Evolutionary conservation across 1,140 invertebrate genomes (phyloP).

Genomic region (Rhyzopertha dominica): DNA sequence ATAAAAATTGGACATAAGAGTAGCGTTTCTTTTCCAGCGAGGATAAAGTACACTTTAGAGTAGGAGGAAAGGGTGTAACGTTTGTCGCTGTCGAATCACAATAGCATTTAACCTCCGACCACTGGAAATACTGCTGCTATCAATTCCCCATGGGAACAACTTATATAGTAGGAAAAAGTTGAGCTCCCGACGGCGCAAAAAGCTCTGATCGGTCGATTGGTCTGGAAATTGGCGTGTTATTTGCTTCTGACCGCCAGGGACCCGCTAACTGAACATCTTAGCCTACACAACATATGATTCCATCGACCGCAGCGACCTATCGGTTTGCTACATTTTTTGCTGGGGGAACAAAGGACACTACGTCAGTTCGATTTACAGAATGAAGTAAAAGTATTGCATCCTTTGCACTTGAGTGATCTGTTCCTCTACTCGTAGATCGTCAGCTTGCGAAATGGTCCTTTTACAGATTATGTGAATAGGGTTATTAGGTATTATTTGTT

Average conservation of each 20-base stretch:
- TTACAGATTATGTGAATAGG: no score
- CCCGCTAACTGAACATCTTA: conserved; percentile 13
- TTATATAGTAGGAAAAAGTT: conserved; percentile 37
- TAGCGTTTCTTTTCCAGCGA: conserved; percentile 1
- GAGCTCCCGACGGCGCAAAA: conserved; percentile 29
- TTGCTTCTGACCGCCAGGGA: conserved; percentile 31
- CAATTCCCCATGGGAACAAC: conserved; percentile 37
- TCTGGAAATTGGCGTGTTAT: conserved; percentile 37
- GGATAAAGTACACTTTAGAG: not conserved
- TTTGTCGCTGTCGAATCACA: conserved; percentile 29
- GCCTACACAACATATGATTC: conserved; percentile 6
- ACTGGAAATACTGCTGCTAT: conserved; percentile 34
- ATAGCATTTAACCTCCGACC: conserved; percentile 37
- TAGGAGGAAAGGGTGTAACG: conserved; percentile 17
- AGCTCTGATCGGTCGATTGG: conserved; percentile 33
- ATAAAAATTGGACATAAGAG: conserved; percentile 8
- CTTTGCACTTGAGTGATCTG: no score
- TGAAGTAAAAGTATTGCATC: no score
- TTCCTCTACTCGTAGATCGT: no score
- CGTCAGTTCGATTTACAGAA: no score
- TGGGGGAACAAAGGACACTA: no score
- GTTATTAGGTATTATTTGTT: no score
- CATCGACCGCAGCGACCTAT: not conserved
- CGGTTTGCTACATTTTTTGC: no score
- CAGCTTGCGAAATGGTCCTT: no score